phyloP scores from a whole-genome alignment of 2,113 vertebrate genomes.

The Holacanthus passer region DNA sequence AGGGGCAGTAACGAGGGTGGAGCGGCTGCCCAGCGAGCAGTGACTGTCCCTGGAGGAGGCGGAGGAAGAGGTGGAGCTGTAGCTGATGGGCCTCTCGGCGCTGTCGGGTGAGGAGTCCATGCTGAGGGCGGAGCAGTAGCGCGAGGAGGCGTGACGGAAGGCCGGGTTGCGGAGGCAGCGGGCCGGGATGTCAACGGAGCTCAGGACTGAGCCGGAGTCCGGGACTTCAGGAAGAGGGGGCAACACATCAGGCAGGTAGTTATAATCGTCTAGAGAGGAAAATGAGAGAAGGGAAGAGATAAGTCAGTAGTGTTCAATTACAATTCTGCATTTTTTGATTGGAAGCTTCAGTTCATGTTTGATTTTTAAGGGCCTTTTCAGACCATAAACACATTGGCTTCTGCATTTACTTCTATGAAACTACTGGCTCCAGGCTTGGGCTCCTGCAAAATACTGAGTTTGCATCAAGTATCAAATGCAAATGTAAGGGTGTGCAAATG shows the following conservation, averaged over 20 bases:
- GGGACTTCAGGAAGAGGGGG: constrained; percentile 86
- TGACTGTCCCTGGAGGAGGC: constrained; percentile 96
- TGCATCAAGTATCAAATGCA: neutral
- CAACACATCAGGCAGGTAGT: constrained; percentile 84
- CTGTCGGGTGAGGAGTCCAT: constrained; percentile 93
- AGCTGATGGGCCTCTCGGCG: constrained; percentile 94
- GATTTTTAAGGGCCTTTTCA: neutral
- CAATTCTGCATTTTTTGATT: neutral
- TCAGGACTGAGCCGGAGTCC: constrained; percentile 82
- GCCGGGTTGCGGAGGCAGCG: constrained; percentile 81
- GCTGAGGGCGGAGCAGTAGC: constrained; percentile 84
- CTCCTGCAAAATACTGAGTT: neutral
- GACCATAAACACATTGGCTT: neutral
- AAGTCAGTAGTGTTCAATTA: neutral
- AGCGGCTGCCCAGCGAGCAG: constrained; percentile 94
- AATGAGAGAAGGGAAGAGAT: constrained; percentile 17
- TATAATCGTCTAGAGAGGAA: constrained; percentile 86
- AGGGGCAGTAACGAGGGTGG: constrained; percentile 88
- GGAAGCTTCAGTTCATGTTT: neutral
- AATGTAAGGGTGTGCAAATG: neutral
- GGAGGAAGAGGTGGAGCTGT: constrained; percentile 97
- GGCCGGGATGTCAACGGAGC: constrained; percentile 73
- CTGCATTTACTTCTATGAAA: constrained; percentile 5
- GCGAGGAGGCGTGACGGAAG: constrained; percentile 73
- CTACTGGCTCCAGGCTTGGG: neutral